phyloP scores from a whole-genome alignment of 1,140 invertebrate species.

The Drosophila kohkoa region DNA sequence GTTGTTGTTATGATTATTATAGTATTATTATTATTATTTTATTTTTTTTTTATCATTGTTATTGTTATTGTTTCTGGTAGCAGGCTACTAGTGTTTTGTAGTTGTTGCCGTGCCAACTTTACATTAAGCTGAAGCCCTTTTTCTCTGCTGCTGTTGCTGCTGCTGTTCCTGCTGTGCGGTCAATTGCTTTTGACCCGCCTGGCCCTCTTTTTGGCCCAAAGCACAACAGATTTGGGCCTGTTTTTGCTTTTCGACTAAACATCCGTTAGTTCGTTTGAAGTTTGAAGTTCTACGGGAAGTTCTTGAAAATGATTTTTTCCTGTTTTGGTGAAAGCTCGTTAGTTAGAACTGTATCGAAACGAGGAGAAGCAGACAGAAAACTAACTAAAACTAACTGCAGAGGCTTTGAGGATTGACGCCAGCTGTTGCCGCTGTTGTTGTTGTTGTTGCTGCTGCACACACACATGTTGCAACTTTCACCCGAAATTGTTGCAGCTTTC shows the following conservation, averaged over 20 bases:
- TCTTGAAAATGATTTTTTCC: conserved; percentile 72
- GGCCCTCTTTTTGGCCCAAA: conserved; percentile 17
- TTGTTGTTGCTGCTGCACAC: not conserved
- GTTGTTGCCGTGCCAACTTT: conserved; percentile 57
- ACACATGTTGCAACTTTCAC: conserved; percentile 69
- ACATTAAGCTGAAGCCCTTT: conserved; percentile 69
- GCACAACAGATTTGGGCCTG: conserved; percentile 30
- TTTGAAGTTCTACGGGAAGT: conserved; percentile 35
- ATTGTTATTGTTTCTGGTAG: conserved; percentile 66
- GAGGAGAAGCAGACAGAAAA: not conserved
- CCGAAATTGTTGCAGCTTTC: conserved; percentile 55
- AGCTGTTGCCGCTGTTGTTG: not conserved
- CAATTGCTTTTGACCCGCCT: conserved; percentile 77
- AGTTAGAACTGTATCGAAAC: conserved; percentile 56
- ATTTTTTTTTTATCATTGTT: conserved; percentile 54
- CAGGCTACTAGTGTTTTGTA: conserved; percentile 5
- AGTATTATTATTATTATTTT: conserved; percentile 67
- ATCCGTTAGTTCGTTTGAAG: conserved; percentile 61
- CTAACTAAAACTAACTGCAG: not conserved
- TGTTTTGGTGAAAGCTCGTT: conserved; percentile 77
- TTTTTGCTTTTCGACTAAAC: conserved; percentile 33
- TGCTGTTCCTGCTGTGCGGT: conserved; percentile 61
- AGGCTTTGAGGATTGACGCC: conserved; percentile 42
- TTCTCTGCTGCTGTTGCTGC: conserved; percentile 1
- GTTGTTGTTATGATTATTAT: conserved; percentile 53